Evolutionary conservation across 2,113 vertebrate species (phyloP).

Genomic region (Xyliphius kryptos): DNA sequence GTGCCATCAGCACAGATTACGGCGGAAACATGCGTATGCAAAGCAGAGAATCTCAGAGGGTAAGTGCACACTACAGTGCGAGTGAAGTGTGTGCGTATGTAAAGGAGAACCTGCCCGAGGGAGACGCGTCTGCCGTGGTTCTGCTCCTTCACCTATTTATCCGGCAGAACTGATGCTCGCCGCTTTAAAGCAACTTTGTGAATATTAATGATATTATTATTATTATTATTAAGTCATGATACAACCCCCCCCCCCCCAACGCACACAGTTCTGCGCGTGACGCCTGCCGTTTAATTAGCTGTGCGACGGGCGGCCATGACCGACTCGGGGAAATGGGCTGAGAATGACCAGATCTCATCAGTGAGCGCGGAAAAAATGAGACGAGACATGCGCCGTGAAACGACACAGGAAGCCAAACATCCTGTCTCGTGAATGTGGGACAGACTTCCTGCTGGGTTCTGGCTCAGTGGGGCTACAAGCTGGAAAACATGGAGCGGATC

Average conservation of each 20-base stretch:
- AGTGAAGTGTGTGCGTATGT: not conserved
- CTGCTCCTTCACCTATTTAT: no score
- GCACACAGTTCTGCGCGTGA: no score
- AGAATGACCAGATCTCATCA: slow-evolving; percentile 21
- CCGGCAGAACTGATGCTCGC: no score
- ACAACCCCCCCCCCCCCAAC: no score
- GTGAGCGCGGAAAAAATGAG: slow-evolving; percentile 20
- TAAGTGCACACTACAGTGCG: not conserved
- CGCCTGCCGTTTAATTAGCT: slow-evolving; percentile 38
- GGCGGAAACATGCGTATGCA: not conserved
- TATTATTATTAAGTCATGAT: no score
- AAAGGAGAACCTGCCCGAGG: not conserved
- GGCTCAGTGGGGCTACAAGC: slow-evolving; percentile 1
- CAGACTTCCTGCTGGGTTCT: slow-evolving; percentile 18
- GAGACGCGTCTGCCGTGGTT: not conserved
- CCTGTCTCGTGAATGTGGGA: slow-evolving; percentile 12
- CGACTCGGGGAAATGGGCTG: slow-evolving; percentile 16
- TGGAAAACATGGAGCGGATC: slow-evolving; percentile 2
- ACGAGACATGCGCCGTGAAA: slow-evolving; percentile 23
- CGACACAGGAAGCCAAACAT: slow-evolving; percentile 34
- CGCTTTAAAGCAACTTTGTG: no score
- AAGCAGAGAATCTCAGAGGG: not conserved
- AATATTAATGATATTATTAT: no score
- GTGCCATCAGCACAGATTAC: no score
- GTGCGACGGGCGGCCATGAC: slow-evolving; percentile 19